Evolutionary conservation across 2,797 vertebrate species (phyloP).

Genomic region (Allochrocebus solatus): DNA sequence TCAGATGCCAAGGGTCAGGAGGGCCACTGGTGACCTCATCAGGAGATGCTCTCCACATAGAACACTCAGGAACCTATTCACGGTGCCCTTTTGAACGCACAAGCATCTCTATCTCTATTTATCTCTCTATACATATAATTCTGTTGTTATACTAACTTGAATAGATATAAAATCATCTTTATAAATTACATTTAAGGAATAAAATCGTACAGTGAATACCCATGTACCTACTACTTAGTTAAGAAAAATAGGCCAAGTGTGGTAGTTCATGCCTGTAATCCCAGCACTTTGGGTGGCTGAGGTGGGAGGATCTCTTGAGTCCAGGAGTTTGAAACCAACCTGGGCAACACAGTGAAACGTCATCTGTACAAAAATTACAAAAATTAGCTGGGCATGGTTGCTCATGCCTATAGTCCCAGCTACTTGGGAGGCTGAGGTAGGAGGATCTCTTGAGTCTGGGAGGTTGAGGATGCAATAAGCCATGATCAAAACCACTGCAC

Average conservation of each 20-base stretch:
- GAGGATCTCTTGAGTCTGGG: neutral
- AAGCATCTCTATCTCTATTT: neutral
- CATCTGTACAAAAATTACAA: neutral
- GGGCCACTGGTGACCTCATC: neutral
- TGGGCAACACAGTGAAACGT: neutral
- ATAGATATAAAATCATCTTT: neutral
- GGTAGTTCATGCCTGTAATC: neutral
- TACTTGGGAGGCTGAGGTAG: neutral
- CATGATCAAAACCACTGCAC: neutral
- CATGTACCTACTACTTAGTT: too few relatives aligned
- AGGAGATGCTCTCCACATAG: neutral
- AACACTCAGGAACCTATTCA: neutral
- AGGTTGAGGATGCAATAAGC: neutral
- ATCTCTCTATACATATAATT: neutral
- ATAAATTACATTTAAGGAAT: accelerated
- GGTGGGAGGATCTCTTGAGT: neutral
- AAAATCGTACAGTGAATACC: accelerated
- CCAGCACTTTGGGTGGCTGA: neutral
- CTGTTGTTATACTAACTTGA: neutral
- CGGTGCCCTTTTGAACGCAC: too few relatives aligned
- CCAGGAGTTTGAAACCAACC: neutral
- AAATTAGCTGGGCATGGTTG: neutral
- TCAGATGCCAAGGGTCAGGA: conserved; percentile 39
- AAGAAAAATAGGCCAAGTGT: neutral
- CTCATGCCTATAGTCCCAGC: neutral